These are phyloP conservation scores for Limnephilus lunatus DNA, from an alignment of 2,888 invertebrate species.

Conservation along the genomic window DNA sequence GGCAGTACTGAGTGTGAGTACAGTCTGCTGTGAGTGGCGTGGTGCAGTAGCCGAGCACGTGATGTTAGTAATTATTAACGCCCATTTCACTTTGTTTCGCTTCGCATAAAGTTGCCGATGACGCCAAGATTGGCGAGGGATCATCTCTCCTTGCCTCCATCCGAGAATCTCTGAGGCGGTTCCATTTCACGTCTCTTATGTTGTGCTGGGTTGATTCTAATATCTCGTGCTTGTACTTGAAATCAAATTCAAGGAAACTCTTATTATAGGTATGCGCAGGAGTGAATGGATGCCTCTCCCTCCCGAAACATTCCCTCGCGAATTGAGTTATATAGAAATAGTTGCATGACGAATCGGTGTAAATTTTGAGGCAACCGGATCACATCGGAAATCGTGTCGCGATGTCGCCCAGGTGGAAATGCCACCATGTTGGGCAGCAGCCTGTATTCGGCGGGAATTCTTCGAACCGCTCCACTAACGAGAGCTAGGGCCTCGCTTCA, in stretches of 20 bases:
- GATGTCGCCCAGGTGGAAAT: conserved; percentile 19
- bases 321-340: conserved; percentile 11
- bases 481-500: conserved; percentile 23
- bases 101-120: conserved; percentile 34
- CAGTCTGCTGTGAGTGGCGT: background rate
- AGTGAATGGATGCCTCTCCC: background rate
- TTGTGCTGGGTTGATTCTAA: background rate
- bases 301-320: background rate
- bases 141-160: conserved; percentile 2
- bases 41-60: background rate
- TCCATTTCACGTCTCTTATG: background rate
- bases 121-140: conserved; percentile 13
- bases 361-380: background rate
- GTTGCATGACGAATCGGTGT: background rate
- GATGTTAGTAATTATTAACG: conserved; percentile 49
- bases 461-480: conserved; percentile 40
- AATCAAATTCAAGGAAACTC: background rate
- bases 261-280: background rate
- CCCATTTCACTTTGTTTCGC: conserved; percentile 49
- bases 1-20: background rate
- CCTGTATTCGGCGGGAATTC: conserved; percentile 28
- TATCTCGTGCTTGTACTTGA: background rate
- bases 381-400: background rate
- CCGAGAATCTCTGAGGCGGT: conserved; percentile 1
- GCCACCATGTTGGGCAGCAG: conserved; percentile 18